Conservation (phyloP, 2,888 invertebrate species). For the Orthosia gracilis region DNA sequence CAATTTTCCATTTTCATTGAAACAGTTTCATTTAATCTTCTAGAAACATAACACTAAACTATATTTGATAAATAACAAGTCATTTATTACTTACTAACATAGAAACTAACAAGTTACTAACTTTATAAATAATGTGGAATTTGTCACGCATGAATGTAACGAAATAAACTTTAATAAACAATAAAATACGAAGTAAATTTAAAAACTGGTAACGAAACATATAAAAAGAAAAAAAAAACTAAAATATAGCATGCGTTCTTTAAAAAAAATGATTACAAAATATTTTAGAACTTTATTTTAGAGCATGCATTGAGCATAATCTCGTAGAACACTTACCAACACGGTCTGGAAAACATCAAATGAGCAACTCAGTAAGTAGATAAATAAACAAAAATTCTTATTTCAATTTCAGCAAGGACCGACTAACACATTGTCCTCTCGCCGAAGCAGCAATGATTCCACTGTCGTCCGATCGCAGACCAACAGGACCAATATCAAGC, state of each 20-base stretch:
- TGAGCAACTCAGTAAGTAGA: background rate
- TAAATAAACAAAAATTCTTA: conserved; percentile 15
- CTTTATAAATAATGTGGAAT: background rate
- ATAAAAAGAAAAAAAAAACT: background rate
- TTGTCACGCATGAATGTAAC: background rate
- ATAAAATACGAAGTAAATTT: background rate
- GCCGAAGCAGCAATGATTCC: conserved; percentile 96
- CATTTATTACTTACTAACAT: conserved; percentile 33
- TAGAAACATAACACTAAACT: conserved; percentile 10
- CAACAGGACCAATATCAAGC: conserved; percentile 88
- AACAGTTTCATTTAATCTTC: conserved; percentile 25
- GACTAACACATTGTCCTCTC: conserved; percentile 93
- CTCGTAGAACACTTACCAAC: conserved; percentile 13
- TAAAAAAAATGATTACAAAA: background rate
- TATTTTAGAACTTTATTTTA: conserved; percentile 7
- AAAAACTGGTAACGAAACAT: background rate
- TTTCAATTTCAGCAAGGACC: conserved; percentile 92
- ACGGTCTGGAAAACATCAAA: background rate
- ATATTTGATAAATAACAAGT: conserved; percentile 22
- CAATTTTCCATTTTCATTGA: conserved; percentile 13
- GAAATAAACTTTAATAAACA: background rate
- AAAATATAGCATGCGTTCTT: conserved; percentile 14
- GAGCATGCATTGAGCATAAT: conserved; percentile 38
- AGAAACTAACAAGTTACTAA: background rate
- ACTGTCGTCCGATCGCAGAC: conserved; percentile 91